Percentiles rank a stretch among this genome's conserved stretches.
Conservation (phyloP, 2,888 invertebrate species). For the Nomada fabriciana region DNA sequence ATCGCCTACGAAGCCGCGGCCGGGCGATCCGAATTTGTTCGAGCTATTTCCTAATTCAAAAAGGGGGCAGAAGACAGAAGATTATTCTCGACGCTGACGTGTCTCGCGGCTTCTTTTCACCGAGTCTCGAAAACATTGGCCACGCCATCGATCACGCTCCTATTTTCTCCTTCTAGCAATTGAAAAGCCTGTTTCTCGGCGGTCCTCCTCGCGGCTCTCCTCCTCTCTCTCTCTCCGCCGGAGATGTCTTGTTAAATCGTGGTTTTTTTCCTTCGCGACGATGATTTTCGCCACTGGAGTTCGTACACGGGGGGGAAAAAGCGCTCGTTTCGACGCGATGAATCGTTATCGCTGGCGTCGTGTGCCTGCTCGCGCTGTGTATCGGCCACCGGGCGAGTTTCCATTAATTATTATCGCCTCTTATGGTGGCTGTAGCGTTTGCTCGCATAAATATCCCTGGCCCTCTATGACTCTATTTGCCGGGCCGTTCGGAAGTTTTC, state of each 20-base stretch:
- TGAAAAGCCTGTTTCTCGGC: constrained; percentile 10
- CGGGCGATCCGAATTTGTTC: constrained; percentile 42
- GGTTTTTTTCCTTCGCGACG: not conserved
- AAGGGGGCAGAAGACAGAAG: not conserved
- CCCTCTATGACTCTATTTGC: constrained; percentile 60
- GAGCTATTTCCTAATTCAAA: constrained; percentile 40
- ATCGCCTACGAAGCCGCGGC: constrained; percentile 37
- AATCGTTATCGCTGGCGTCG: constrained; percentile 47
- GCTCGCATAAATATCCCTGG: constrained; percentile 51
- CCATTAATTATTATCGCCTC: constrained; percentile 71
- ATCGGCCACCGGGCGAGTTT: constrained; percentile 58
- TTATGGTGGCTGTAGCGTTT: constrained; percentile 27
- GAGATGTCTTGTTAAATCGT: constrained; percentile 30
- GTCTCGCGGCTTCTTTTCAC: constrained; percentile 24
- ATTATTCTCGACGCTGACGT: constrained; percentile 21
- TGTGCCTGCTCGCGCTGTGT: constrained; percentile 27
- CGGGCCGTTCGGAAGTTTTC: constrained; percentile 68
- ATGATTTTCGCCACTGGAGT: constrained; percentile 8
- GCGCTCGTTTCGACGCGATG: constrained; percentile 41
- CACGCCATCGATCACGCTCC: constrained; percentile 36
- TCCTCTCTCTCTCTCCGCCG: not conserved
- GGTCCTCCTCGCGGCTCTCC: too few relatives aligned
- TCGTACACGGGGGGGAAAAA: constrained; percentile 23
- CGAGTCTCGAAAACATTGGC: not conserved
- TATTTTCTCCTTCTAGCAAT: not conserved